Evolutionary conservation across 2,888 invertebrate genomes (phyloP), one percentile per base, ranked within the genome.

Genomic region (Microctonus brassicae): DNA sequence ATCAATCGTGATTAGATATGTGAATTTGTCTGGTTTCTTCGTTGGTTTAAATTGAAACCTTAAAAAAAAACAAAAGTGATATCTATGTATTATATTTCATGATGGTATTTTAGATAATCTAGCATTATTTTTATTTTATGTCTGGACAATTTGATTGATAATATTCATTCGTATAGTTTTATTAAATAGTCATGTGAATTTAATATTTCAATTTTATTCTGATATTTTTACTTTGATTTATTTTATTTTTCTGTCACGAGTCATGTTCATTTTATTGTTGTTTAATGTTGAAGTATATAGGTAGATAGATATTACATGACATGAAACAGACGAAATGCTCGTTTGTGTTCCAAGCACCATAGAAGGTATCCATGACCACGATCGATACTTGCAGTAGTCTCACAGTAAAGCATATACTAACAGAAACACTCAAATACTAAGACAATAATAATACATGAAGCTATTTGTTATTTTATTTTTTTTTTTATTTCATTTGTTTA

Each of bases 1-100:
- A 34, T 65, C 36, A 24, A 47, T 47, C 26, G 22, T 39, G 47
- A 26, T n/a, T n/a, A 53, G n/a, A 20, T 17, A 9, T 75, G 75
- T 77, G 80, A 80, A 78, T 74, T 79, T 82, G 82, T 84, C 80
- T 73, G 79, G 79, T 83, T 84, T 81, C 83, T 63, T 67, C 61
- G 73, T 77, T 75, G 78, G 77, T 82, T 77, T 78, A 80, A 81
- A 82, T 77, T 74, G 83, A 84, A 84, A 78, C 83, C 83, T 47
- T 80, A 80, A 57, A 47, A 42, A 13, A 26, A 39, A 20, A 52
- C 6, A 13, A 13, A 61, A n/a, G 26, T 4, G 39, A 13, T n/a
- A 42, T n/a, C n/a, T n/a, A n/a, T n/a, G n/a, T n/a, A 13, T n/a
- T 42, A 42, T 4, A 4, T n/a, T 5, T 47, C 47, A 47, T 17